phyloP scores from a whole-genome alignment of 2,888 invertebrate species.

The Melitaea athalia region DNA sequence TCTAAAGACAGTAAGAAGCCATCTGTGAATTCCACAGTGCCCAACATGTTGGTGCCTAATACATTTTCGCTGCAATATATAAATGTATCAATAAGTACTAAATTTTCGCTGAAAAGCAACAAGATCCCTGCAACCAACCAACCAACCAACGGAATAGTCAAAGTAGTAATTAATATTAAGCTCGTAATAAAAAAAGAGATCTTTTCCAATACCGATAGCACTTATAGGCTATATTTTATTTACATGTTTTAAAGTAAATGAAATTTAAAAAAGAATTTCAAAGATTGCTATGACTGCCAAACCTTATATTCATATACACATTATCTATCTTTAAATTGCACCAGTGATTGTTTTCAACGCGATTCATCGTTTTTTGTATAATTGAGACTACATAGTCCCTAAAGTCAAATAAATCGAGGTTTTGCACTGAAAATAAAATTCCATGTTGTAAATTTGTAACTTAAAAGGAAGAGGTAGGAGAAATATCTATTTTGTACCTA shows the following conservation, averaged over 20 bases:
- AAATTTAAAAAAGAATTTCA: too few relatives aligned
- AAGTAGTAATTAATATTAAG: too few relatives aligned
- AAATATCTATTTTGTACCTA: too few relatives aligned
- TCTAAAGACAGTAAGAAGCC: conserved; percentile 62
- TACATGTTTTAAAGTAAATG: too few relatives aligned
- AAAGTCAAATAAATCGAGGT: conserved; percentile 53
- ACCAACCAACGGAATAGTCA: too few relatives aligned
- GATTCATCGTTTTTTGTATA: conserved; percentile 52
- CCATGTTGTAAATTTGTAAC: background rate
- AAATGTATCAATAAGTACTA: background rate
- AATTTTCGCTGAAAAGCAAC: too few relatives aligned
- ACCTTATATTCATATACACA: conserved; percentile 51
- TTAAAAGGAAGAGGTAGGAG: too few relatives aligned
- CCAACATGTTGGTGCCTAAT: conserved; percentile 44
- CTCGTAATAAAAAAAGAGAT: too few relatives aligned
- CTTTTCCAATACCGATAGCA: too few relatives aligned
- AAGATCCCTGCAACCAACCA: too few relatives aligned
- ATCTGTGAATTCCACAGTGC: conserved; percentile 53
- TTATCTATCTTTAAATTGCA: conserved; percentile 60
- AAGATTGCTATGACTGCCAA: background rate
- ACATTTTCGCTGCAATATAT: conserved; percentile 52
- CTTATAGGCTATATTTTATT: too few relatives aligned
- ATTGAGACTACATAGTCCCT: conserved; percentile 51
- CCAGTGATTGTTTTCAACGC: conserved; percentile 57
- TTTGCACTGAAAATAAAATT: conserved; percentile 48